These are phyloP conservation scores for Geotrupes spiniger DNA, from an alignment of 2,888 invertebrate species.

Conservation along the genomic window DNA sequence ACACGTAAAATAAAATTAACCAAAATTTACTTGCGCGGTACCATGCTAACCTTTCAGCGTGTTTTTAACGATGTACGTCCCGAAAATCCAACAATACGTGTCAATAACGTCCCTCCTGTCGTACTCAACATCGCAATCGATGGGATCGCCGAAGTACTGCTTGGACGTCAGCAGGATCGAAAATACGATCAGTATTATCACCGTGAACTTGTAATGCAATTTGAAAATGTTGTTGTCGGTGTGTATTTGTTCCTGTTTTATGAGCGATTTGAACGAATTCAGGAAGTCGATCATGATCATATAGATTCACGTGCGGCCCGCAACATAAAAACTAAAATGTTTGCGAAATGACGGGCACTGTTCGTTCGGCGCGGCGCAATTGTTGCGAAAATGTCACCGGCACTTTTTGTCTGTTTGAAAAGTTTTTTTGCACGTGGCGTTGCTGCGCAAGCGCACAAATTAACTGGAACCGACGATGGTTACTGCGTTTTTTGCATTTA, in stretches of 20 bases:
- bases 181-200: conserved; percentile 68
- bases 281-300: conserved; percentile 62
- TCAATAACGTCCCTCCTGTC: conserved; percentile 63
- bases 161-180: conserved; percentile 74
- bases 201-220: conserved; percentile 71
- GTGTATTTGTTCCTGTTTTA: conserved; percentile 64
- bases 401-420: too few relatives aligned
- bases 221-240: conserved; percentile 76
- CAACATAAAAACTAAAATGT: too few relatives aligned
- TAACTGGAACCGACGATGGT: too few relatives aligned
- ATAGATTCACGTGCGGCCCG: too few relatives aligned
- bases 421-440: too few relatives aligned
- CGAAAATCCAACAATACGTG: conserved; percentile 77
- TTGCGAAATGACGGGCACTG: too few relatives aligned
- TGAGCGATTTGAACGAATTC: conserved; percentile 63
- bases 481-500: too few relatives aligned
- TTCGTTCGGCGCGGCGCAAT: too few relatives aligned
- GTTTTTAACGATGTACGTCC: conserved; percentile 63
- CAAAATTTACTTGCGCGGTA: background rate
- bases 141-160: conserved; percentile 84
- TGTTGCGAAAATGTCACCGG: too few relatives aligned
- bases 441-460: too few relatives aligned
- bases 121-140: conserved; percentile 65
- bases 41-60: conserved; percentile 17
- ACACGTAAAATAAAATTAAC: conserved; percentile 6